Evolutionary conservation across 2,797 vertebrate species (phyloP), one percentile per base, ranked within the genome.

Genomic region (Malurus splendens): DNA sequence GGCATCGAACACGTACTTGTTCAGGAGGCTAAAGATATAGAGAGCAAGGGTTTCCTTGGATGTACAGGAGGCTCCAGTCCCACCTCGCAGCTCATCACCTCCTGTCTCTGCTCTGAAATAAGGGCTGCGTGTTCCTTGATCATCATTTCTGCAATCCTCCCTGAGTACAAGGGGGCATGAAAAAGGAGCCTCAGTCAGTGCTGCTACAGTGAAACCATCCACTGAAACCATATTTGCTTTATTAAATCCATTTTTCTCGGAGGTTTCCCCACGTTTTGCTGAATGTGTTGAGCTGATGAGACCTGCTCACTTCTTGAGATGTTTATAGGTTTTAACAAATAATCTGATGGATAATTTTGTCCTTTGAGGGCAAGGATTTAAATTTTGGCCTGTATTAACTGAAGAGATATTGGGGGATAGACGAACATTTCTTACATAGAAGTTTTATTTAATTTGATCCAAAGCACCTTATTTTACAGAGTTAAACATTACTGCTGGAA

Each of bases 381-480:
- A 90, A 86, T 88, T 86, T 61, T 71, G 90, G 28, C 51, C 38
- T 33, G 11, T 45, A 52, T 74, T 79, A 83, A 79, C 22, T 41
- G 48, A 33, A 5, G 16, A 76, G 72, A 59, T 83, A 70, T 16
- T 61, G n/a, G 6, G 16, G 9, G 6, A 70, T 80, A 87, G 86
- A 77, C 47, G 30, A 67, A 74, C 86, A 82, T 57, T 82, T 92
- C 86, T 86, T 81, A 48, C 19, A 50, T 32, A 51, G 48, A 85
- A 42, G 33, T 80, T 80, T 93, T 54, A 93, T 92, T 95, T 94
- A 28, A 74, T 93, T 92, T 74, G 66, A 75, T 86, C 52, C 83
- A 77, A 89, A 83, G 65, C 67, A 91, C 68, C 54, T 90, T 80
- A 59, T 91, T 90, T 95, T 88, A 92, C 89, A 92, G 84, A 92